Evolutionary conservation across 2,797 vertebrate species (phyloP), one percentile per base, ranked within the genome.

Genomic region (Etheostoma perlongum): DNA sequence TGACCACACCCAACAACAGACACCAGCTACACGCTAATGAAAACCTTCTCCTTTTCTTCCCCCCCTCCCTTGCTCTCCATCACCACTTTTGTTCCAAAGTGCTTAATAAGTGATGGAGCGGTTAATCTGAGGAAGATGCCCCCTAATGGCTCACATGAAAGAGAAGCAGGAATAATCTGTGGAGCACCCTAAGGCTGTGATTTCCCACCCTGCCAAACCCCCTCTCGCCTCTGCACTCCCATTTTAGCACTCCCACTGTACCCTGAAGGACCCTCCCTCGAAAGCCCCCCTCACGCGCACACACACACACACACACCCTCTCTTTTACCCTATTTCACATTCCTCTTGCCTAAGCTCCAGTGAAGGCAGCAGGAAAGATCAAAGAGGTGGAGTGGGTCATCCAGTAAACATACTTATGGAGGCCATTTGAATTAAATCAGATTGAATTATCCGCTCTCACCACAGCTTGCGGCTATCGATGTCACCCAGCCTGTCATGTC

Each of bases 81-180:
- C 82, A 44, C 64, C 44, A 61, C 78, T 79, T 85, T 91, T 90
- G 83, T 92, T 94, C 77, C 82, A 85, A 74, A 82, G 91, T 90
- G 83, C 86, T 92, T 81, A 87, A 91, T 88, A 88, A 90, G 82
- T 92, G 91, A 92, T 88, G 81, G 87, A 91, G 85, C 15, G 52
- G 84, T 92, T 92, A 85, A 93, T 93, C 84, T 65, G 72, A 81
- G 77, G 77, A 74, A 69, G 72, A 83, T 61, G 78, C 60, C 86
- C 86, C 82, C 79, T 76, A 64, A 78, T 25, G 69, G 67, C 64
- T 72, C 79, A 91, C 87, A 94, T 93, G 89, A 93, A 95, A 94
- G 92, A 52, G 55, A 72, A 82, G 79, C 54, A 86, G 78, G 90
- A 88, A 91, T 92, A 88, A 93, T 86, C 91, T 86, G 75, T 73